A percentile compares a stretch with the other conserved stretches of the same genome.
Evolutionary conservation across 2,113 vertebrate genomes (phyloP).

Genomic region (Helogale parvula): DNA sequence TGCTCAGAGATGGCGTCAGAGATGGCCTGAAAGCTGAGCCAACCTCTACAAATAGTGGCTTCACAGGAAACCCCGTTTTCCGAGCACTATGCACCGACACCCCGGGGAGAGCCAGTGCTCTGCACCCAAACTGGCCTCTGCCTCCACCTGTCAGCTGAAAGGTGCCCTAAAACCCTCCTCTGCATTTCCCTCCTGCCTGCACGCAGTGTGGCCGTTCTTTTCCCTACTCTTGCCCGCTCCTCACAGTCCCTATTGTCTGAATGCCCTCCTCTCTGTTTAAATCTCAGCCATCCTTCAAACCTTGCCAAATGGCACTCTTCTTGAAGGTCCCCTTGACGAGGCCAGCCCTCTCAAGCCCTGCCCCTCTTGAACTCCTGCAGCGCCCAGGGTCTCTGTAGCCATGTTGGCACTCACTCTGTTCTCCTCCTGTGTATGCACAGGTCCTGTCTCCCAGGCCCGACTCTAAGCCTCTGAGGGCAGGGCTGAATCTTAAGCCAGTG

Average conservation of each 20-base stretch:
- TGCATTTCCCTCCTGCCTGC: not conserved
- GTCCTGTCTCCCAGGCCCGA: not conserved
- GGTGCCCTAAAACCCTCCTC: not conserved
- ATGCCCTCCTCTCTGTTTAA: not conserved
- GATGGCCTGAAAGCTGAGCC: not conserved
- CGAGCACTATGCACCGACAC: accelerated
- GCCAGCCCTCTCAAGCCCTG: not conserved
- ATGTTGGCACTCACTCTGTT: not conserved
- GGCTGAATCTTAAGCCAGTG: not conserved
- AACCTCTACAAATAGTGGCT: not conserved
- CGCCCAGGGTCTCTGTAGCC: accelerated
- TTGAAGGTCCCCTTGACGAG: not conserved
- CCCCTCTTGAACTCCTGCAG: not conserved
- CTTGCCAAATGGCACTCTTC: not conserved
- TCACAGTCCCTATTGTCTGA: not conserved
- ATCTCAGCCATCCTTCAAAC: not conserved
- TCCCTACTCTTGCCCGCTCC: not conserved
- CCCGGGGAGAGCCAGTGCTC: accelerated
- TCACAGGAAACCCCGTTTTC: not conserved
- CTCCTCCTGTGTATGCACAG: not conserved
- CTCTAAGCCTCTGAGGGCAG: not conserved
- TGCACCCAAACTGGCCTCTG: not conserved
- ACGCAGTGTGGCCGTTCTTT: accelerated
- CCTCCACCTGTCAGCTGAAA: not conserved
- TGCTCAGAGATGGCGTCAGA: not conserved